Evolutionary conservation across 2,113 vertebrate genomes (phyloP).

Genomic region (Heteronetta atricapilla): DNA sequence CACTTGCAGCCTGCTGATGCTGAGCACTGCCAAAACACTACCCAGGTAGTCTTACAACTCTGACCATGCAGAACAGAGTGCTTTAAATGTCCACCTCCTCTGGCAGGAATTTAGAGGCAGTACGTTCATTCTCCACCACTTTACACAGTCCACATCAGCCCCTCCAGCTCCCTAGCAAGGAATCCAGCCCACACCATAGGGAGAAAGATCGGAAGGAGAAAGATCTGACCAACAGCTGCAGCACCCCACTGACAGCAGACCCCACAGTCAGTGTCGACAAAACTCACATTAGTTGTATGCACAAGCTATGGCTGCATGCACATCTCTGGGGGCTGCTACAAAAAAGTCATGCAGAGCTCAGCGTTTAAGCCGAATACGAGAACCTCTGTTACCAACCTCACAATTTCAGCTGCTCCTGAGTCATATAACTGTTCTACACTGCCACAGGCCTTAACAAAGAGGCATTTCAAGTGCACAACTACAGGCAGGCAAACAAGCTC

Average conservation of each 20-base stretch:
- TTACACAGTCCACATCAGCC: neutral
- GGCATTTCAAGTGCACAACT: neutral
- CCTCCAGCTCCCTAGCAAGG: neutral
- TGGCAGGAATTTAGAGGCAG: neutral
- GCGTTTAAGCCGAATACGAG: neutral
- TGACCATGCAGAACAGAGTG: neutral
- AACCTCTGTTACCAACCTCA: neutral
- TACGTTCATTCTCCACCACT: neutral
- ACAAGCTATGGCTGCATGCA: neutral
- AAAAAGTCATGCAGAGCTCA: neutral
- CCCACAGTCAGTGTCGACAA: neutral
- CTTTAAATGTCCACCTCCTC: neutral
- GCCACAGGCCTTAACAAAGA: conserved; percentile 17
- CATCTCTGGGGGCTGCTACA: neutral
- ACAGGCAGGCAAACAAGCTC: neutral
- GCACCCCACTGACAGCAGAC: neutral
- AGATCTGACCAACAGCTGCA: neutral
- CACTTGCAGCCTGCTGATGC: neutral
- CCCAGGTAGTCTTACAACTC: neutral
- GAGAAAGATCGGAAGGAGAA: neutral
- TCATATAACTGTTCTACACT: conserved; percentile 23
- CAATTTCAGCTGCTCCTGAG: conserved; percentile 12
- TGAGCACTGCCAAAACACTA: neutral
- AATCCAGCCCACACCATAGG: neutral
- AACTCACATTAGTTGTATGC: neutral